Evolutionary conservation across 2,888 invertebrate genomes (phyloP).

Genomic region (Sepiola atlantica): DNA sequence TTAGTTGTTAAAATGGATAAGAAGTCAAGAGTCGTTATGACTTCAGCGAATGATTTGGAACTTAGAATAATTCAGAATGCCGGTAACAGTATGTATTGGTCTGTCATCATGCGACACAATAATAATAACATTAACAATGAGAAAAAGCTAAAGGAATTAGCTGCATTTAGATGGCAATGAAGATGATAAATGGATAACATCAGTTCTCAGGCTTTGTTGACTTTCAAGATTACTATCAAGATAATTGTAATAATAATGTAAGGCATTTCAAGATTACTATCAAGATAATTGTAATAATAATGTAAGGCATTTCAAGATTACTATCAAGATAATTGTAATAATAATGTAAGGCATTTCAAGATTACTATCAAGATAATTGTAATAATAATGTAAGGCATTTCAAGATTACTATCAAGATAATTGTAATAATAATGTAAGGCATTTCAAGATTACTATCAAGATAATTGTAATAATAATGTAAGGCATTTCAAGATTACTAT

Average conservation of each 20-base stretch:
- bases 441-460: neutral
- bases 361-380: no score
- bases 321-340: no score
- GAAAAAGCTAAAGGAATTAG: conserved; percentile 34
- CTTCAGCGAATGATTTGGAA: neutral
- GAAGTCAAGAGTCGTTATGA: neutral
- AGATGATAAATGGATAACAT: neutral
- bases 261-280: neutral
- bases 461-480: no score
- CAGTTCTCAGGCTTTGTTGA: conserved; percentile 3
- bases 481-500: neutral
- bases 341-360: no score
- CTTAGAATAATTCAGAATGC: neutral
- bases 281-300: no score
- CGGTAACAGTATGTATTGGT: neutral
- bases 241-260: neutral
- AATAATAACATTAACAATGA: neutral
- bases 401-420: neutral
- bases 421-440: no score
- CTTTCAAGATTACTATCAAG: neutral
- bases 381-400: no score
- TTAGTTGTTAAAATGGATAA: neutral
- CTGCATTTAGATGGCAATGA: conserved; percentile 39
- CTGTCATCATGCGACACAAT: conserved; percentile 44
- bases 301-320: neutral